A percentile compares a stretch with the other conserved stretches of the same genome.
These are phyloP conservation scores for Pomacea maculata DNA, from an alignment of 1,140 invertebrate genomes.

Conservation along the genomic window DNA sequence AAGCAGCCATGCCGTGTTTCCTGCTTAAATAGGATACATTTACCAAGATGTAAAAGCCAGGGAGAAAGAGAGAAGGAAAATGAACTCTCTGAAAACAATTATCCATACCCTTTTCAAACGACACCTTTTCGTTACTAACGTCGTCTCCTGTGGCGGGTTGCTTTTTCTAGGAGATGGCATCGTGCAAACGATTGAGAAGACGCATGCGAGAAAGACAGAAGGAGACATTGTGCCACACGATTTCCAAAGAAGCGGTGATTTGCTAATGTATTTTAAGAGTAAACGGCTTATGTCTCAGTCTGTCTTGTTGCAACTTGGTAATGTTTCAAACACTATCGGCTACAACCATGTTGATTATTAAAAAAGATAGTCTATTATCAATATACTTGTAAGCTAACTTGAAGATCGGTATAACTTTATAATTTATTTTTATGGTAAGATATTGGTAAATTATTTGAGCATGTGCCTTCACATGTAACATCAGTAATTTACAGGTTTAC, in stretches of 20 bases:
- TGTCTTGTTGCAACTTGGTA: not conserved
- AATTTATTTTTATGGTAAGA: no score
- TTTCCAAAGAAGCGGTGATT: conserved; percentile 41
- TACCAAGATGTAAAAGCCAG: no score
- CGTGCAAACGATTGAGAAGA: conserved; percentile 42
- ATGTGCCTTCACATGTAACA: no score
- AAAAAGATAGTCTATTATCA: not conserved
- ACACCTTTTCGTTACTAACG: conserved; percentile 46
- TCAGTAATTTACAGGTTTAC: no score
- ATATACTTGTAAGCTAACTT: no score
- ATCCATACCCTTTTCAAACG: conserved; percentile 35
- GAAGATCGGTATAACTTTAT: no score
- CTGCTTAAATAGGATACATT: no score
- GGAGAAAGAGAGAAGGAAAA: not conserved
- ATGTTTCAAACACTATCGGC: not conserved
- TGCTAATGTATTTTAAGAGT: not conserved
- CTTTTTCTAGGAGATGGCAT: conserved; percentile 44
- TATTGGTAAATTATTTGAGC: no score
- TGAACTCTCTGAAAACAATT: not conserved
- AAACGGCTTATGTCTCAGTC: not conserved
- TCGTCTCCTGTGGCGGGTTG: conserved; percentile 33
- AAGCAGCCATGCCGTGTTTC: no score
- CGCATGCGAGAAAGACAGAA: not conserved
- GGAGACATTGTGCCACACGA: conserved; percentile 25
- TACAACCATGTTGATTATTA: not conserved